A percentile compares a stretch with the other conserved stretches of the same genome.
Conservation (phyloP, 2,113 vertebrate genomes). For the Salvelinus alpinus region DNA sequence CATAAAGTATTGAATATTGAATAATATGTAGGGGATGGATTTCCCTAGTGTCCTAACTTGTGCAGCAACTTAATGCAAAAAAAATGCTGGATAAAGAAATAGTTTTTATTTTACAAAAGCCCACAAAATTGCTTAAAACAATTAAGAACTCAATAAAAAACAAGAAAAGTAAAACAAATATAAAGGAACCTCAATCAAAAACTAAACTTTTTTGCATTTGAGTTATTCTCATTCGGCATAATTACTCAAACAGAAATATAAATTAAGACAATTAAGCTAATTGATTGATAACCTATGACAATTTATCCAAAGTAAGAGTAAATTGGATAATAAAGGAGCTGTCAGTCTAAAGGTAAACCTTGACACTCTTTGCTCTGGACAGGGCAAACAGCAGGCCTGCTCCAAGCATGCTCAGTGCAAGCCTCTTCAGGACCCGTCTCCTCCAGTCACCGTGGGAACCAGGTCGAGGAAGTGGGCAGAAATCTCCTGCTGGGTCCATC, state of each 20-base stretch:
- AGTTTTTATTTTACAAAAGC: background rate
- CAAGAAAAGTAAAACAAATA: slow-evolving; percentile 4
- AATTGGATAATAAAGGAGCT: slow-evolving; percentile 2
- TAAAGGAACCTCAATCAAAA: slow-evolving; percentile 6
- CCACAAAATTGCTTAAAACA: slow-evolving; percentile 5
- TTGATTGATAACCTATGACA: background rate
- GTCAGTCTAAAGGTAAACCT: slow-evolving; percentile 19
- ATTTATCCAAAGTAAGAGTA: background rate
- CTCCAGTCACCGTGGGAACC: slow-evolving; percentile 57
- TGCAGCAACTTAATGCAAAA: background rate
- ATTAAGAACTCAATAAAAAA: background rate
- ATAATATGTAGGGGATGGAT: slow-evolving; percentile 8
- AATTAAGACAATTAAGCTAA: background rate
- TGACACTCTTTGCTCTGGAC: slow-evolving; percentile 59
- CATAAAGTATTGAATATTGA: too few species aligned
- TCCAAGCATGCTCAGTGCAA: slow-evolving; percentile 71
- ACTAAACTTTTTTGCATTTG: background rate
- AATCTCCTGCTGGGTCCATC: slow-evolving; percentile 71
- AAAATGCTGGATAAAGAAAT: background rate
- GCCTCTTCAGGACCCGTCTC: slow-evolving; percentile 56
- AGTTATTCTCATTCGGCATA: background rate
- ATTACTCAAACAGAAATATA: background rate
- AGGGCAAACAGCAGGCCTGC: slow-evolving; percentile 74
- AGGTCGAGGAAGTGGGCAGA: slow-evolving; percentile 64
- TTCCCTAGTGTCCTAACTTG: background rate